Conservation (phyloP, 2,888 invertebrate genomes). For the Epirrhoe tristata region DNA sequence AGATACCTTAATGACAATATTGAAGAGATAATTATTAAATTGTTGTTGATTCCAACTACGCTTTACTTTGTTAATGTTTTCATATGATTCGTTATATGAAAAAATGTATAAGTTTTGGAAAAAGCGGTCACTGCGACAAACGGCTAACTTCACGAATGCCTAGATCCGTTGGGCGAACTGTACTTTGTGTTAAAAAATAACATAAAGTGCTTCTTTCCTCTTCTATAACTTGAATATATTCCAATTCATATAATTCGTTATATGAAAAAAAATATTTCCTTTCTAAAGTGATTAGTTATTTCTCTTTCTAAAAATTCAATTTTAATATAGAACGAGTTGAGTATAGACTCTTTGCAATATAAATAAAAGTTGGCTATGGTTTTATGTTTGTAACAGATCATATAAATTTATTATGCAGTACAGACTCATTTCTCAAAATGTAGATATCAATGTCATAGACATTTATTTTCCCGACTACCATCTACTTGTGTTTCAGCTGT, state of each 20-base stretch:
- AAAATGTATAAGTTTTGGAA: no score
- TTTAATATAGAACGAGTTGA: neutral
- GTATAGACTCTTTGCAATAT: neutral
- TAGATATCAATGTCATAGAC: neutral
- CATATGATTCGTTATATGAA: neutral
- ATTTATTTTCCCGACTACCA: neutral
- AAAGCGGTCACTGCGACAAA: no score
- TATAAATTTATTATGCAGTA: neutral
- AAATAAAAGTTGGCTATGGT: neutral
- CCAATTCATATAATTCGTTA: no score
- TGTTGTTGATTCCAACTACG: conserved; percentile 10
- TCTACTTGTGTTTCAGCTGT: neutral
- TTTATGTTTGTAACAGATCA: neutral
- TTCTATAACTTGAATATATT: no score
- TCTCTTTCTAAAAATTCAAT: neutral
- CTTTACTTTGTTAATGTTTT: neutral
- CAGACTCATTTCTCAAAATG: neutral
- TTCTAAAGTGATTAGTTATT: no score
- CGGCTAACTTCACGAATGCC: no score
- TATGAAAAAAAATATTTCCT: no score
- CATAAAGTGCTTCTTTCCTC: no score
- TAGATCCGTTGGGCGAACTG: no score
- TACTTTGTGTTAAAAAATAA: no score
- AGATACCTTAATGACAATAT: conserved; percentile 31
- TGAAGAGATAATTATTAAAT: conserved; percentile 22